Evolutionary conservation across 2,888 invertebrate species (phyloP).

Genomic region (Gymnoscelis rufifasciata): DNA sequence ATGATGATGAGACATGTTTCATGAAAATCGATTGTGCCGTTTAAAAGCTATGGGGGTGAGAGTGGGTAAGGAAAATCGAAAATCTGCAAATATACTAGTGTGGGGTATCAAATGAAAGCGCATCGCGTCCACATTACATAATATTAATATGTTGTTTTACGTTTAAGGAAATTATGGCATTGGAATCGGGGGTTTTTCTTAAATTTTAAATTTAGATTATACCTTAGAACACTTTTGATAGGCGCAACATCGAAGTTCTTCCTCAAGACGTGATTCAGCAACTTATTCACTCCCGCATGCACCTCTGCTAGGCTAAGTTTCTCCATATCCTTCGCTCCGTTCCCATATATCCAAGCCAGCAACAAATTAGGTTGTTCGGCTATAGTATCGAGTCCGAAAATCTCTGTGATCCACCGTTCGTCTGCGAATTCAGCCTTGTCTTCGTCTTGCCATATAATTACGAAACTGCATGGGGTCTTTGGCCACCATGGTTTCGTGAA

Average conservation of each 20-base stretch:
- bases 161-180: no score
- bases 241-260: slow-evolving; percentile 72
- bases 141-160: no score
- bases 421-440: slow-evolving; percentile 69
- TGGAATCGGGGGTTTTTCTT: no score
- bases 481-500: slow-evolving; percentile 84
- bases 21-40: no score
- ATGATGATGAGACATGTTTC: no score
- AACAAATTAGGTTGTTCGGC: slow-evolving; percentile 80
- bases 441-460: slow-evolving; percentile 77
- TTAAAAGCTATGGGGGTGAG: no score
- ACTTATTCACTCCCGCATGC: slow-evolving; percentile 68
- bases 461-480: slow-evolving; percentile 62
- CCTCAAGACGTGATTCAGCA: slow-evolving; percentile 75
- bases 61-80: no score
- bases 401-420: slow-evolving; percentile 80
- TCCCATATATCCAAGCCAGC: slow-evolving; percentile 83
- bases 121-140: no score
- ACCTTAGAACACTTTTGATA: slow-evolving; percentile 76
- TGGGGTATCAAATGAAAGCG: no score
- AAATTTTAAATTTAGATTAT: no score
- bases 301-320: slow-evolving; percentile 72
- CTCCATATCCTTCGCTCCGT: slow-evolving; percentile 81
- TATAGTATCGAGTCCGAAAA: slow-evolving; percentile 81
- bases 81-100: no score